Evolutionary conservation across 2,113 vertebrate species (phyloP), one percentile per base, ranked within the genome.

Genomic region (Anolis sagrei): DNA sequence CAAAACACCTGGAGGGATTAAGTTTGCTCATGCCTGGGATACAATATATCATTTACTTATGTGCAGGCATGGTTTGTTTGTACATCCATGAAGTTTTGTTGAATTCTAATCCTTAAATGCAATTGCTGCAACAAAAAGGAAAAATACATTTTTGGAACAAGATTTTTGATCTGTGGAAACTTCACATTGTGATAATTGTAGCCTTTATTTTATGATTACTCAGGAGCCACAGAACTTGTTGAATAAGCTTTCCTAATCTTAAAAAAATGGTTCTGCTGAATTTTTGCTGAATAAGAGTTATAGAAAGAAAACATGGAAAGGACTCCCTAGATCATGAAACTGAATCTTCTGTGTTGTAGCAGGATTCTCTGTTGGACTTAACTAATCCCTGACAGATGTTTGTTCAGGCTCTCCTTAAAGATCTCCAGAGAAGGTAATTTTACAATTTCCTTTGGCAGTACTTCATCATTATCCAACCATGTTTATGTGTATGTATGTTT

Each of bases 321-420:
- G 49, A 54, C 27, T 77, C 54, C 75, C 75, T 77, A 32, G 1
- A 54, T 77, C n/a, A 77, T 54, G 25, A 77, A 58, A 77, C 18
- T 34, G 49, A 58, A 34, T 77, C n/a, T 77, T 21, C 29, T 34
- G 13, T 29, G 32, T 77, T 54, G 76, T 77, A 51, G 29, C 49
- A 54, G 18, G 16, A 77, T 58, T 77, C 49, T 54, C 54, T 29
- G 19, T 32, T 76, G 74, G 44, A 44, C 27, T 54, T 77, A 77
- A 58, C 2, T 54, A 77, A 77, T 77, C 49, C 76, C 49, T 34
- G 49, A 54, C 76, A 77, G 49, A 77, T 77, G 76, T 77, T 77
- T 77, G 32, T 77, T 34, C 76, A 19, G 51, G 19, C 16, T 23
- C 49, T 23, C 36, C 70, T 21, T 77, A 34, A 77, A 77, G 7